Percentiles rank a stretch among this genome's conserved stretches.
These are phyloP conservation scores for Ormyrus thymus DNA, from an alignment of 2,888 invertebrate genomes.

Conservation along the genomic window DNA sequence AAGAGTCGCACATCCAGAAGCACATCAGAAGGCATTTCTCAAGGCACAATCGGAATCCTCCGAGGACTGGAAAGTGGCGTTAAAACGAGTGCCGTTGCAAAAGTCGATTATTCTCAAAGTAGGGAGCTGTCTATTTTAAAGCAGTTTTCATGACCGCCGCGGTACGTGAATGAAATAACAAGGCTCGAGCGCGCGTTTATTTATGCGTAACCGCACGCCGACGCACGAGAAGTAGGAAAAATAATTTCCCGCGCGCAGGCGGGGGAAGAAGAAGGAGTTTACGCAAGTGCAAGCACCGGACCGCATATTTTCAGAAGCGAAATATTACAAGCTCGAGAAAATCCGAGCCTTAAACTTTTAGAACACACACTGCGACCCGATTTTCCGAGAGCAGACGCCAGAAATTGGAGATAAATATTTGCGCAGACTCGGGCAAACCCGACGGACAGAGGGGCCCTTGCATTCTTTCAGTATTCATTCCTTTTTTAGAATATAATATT, in stretches of 20 bases:
- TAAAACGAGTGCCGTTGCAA: conserved; percentile 29
- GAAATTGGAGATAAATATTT: conserved; percentile 17
- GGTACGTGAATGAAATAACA: conserved; percentile 38
- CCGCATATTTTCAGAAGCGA: background rate
- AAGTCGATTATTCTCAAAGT: conserved; percentile 30
- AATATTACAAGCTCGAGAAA: background rate
- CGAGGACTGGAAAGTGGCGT: conserved; percentile 4
- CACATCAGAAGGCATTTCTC: too few species aligned
- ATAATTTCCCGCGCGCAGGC: conserved; percentile 24
- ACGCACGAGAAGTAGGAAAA: conserved; percentile 16
- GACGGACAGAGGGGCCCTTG: too few species aligned
- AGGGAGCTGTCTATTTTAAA: conserved; percentile 17
- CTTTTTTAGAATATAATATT: too few species aligned
- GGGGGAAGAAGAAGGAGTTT: background rate
- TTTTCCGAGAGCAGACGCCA: too few species aligned
- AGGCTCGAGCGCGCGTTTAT: conserved; percentile 10
- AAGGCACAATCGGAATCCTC: too few species aligned
- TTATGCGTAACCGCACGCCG: conserved; percentile 10
- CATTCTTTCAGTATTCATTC: too few species aligned
- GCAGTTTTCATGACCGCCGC: conserved; percentile 25
- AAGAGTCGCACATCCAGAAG: too few species aligned
- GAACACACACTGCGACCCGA: too few species aligned
- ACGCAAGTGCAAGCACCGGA: background rate
- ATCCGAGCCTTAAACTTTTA: background rate
- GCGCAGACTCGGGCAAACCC: background rate